A percentile compares a stretch with the other conserved stretches of the same genome.
Conservation (phyloP, 1,140 invertebrate species). For the Bathynomus jamesi region DNA sequence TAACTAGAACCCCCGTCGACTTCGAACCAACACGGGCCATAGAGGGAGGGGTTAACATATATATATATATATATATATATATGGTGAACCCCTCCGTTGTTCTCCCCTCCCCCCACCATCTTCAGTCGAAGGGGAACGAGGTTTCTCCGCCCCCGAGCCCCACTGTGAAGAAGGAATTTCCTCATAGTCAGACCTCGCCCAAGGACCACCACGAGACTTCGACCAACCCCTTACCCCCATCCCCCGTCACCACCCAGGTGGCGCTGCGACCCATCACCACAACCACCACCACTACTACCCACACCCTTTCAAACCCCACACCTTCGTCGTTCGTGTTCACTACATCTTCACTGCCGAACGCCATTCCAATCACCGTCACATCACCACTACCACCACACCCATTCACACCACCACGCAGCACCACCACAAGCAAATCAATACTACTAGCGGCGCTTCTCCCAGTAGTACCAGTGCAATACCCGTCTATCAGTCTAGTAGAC, state of each 20-base stretch:
- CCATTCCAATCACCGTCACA: background rate
- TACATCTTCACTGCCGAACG: too few relatives aligned
- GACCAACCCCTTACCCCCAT: background rate
- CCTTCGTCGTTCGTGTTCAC: background rate
- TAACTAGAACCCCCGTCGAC: too few relatives aligned
- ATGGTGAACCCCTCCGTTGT: conserved; percentile 35
- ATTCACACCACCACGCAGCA: too few relatives aligned
- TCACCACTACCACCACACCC: background rate
- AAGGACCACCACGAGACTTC: background rate
- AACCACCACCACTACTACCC: background rate
- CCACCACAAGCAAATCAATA: too few relatives aligned
- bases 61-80: too few relatives aligned
- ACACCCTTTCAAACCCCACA: too few relatives aligned
- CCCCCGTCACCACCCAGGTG: background rate
- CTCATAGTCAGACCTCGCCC: background rate
- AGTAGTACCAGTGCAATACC: background rate
- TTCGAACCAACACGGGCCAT: too few relatives aligned
- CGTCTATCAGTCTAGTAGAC: background rate
- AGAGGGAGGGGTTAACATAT: too few relatives aligned
- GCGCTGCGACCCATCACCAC: background rate
- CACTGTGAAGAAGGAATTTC: too few relatives aligned
- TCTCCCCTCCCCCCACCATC: conserved; percentile 20
- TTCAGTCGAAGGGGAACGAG: conserved; percentile 1
- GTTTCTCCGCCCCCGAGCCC: conserved; percentile 11
- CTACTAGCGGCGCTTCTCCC: background rate